Evolutionary conservation across 2,113 vertebrate species (phyloP), one percentile per base, ranked within the genome.

Genomic region (Ceratotherium simum): DNA sequence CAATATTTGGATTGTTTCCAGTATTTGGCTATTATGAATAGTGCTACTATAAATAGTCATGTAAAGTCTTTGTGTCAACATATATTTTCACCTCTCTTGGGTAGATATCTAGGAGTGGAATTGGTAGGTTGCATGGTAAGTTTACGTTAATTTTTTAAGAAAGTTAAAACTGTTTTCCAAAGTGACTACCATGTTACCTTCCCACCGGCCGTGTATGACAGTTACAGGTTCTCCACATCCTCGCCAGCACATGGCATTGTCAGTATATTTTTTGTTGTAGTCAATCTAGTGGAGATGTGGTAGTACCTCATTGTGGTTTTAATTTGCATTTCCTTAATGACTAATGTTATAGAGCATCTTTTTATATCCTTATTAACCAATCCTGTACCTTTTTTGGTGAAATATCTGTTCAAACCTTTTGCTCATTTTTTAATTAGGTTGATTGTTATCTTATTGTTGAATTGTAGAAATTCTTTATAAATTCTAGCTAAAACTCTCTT

Each of bases 121-220:
- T 17, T 18, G 18, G 46, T 46, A 18, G 46, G n/a, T 31, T 70
- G 6, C 46, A 9, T 65, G 65, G 51, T 42, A 69, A 36, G 21
- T 67, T 17, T 29, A 0, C n/a, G 21, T 73, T 72, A 33, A 46
- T 33, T 73, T n/a, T 64, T 64, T 20, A 42, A 92, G 65, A 54
- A 73, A 42, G 5, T 21, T 56, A 67, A 81, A 14, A 16, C 14
- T 2, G 4, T 51, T 36, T 76, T 14, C 36, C 36, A 72, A 0
- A 3, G 21, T 21, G 81, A 46, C 25, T 65, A 12, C 1, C 6
- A 0, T 5, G 0, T 29, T 12, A 6, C 6, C 1, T 60, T 27
- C 29, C 76, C 0, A 1, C 62, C 27, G 33, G 76, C 51, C 8
- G 3, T 0, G 1, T 20, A 3, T 9, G 67, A 1, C 10, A 3